phyloP scores from a whole-genome alignment of 2,113 vertebrate genomes.

The Chloropsis hardwickii region DNA sequence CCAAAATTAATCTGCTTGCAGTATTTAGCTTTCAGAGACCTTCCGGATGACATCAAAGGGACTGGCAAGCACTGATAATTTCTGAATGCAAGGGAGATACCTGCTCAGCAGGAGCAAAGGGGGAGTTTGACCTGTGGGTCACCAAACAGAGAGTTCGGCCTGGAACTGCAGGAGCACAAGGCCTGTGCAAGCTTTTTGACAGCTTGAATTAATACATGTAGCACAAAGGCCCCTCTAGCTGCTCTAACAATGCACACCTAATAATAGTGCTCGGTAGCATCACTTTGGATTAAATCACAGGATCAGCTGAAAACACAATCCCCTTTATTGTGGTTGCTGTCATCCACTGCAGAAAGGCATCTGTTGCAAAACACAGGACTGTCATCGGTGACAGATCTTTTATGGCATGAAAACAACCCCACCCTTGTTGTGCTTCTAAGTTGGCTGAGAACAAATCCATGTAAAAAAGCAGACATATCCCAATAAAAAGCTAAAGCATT shows the following conservation, averaged over 20 bases:
- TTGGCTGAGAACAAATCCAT: not conserved
- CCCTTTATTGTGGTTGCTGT: constrained; percentile 5
- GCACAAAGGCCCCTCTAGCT: not conserved
- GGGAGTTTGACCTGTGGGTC: not conserved
- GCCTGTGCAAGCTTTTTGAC: not conserved
- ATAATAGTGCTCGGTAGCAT: not conserved
- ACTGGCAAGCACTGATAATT: not conserved
- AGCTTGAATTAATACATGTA: not conserved
- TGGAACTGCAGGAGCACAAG: not conserved
- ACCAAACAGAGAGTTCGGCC: not conserved
- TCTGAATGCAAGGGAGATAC: not conserved
- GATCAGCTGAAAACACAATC: constrained; percentile 29
- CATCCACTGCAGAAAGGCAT: constrained; percentile 9
- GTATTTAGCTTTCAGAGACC: not conserved
- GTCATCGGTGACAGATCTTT: not conserved
- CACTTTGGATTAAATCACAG: constrained; percentile 9
- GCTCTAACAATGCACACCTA: not conserved
- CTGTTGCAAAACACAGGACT: not conserved
- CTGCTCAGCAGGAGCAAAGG: not conserved
- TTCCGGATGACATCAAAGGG: not conserved
- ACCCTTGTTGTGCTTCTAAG: not conserved
- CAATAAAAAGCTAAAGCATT: not conserved
- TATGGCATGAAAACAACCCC: not conserved
- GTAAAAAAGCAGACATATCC: not conserved
- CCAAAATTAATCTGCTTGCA: not conserved